Evolutionary conservation across 2,113 vertebrate genomes (phyloP).

Genomic region (Bubo blakistoni): DNA sequence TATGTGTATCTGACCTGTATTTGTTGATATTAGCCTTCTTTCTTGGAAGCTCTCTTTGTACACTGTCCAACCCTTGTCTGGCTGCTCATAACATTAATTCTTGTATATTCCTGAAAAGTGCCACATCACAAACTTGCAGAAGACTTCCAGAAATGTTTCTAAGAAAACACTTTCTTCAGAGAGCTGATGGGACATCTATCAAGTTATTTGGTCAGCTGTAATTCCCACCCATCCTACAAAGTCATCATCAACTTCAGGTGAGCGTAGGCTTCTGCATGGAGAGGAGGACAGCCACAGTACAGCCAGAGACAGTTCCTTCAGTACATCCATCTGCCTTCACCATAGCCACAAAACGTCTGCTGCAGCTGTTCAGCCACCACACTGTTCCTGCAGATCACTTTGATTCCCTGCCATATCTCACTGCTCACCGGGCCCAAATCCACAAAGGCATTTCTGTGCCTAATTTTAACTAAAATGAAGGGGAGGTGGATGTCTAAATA

Average conservation of each 20-base stretch:
- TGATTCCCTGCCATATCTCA: neutral
- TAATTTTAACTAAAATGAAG: conserved; percentile 44
- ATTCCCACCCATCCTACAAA: neutral
- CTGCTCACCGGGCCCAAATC: neutral
- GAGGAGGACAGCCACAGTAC: fast-evolving
- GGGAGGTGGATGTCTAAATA: conserved; percentile 9
- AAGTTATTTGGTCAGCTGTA: neutral
- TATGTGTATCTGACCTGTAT: neutral
- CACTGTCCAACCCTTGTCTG: neutral
- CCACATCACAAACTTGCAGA: neutral
- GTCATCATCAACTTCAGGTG: neutral
- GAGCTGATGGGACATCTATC: neutral
- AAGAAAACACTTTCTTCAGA: neutral
- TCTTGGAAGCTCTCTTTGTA: neutral
- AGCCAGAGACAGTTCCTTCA: neutral
- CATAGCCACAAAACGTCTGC: neutral
- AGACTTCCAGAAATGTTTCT: neutral
- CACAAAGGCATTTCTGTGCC: neutral
- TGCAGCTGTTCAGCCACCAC: fast-evolving
- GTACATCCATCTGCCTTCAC: fast-evolving
- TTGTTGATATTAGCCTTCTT: neutral
- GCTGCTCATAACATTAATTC: neutral
- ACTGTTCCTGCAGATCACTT: neutral
- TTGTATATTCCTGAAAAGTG: neutral
- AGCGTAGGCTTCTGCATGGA: fast-evolving